Evolutionary conservation across 2,113 vertebrate genomes (phyloP).

Genomic region (Channa argus): DNA sequence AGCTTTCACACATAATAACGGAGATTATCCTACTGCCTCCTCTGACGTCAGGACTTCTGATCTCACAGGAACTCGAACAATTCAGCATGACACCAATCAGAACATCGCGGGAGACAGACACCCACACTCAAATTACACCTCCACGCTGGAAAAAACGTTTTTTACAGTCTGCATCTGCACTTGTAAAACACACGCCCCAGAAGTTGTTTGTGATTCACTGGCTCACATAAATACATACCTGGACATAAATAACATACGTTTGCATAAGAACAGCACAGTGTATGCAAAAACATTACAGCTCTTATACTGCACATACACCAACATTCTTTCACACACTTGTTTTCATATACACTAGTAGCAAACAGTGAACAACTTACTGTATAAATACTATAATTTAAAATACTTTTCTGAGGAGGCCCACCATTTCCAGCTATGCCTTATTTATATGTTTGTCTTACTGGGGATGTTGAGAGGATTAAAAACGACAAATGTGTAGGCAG

Average conservation of each 20-base stretch:
- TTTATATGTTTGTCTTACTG: no score
- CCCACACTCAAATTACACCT: conserved; percentile 4
- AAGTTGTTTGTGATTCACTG: not conserved
- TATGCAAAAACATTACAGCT: no score
- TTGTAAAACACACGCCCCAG: not conserved
- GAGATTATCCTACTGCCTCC: conserved; percentile 43
- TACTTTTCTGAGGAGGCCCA: no score
- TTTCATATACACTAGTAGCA: no score
- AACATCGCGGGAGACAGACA: conserved; percentile 25
- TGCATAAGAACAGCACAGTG: not conserved
- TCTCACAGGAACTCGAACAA: conserved; percentile 28
- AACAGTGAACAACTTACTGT: no score
- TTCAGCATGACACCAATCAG: conserved; percentile 32
- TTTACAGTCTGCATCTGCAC: not conserved
- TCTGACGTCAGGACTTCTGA: conserved; percentile 50
- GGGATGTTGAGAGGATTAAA: no score
- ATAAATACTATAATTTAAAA: no score
- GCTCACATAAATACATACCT: not conserved
- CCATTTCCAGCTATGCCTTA: no score
- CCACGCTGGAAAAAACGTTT: not conserved
- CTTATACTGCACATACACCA: no score
- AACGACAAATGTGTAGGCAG: no score
- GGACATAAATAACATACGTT: not conserved
- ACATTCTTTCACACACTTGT: no score
- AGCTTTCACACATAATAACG: conserved; percentile 46